Percentiles rank a stretch among this genome's conserved stretches.
Conservation (phyloP, 2,888 invertebrate species). For the Osmoderma eremita region DNA sequence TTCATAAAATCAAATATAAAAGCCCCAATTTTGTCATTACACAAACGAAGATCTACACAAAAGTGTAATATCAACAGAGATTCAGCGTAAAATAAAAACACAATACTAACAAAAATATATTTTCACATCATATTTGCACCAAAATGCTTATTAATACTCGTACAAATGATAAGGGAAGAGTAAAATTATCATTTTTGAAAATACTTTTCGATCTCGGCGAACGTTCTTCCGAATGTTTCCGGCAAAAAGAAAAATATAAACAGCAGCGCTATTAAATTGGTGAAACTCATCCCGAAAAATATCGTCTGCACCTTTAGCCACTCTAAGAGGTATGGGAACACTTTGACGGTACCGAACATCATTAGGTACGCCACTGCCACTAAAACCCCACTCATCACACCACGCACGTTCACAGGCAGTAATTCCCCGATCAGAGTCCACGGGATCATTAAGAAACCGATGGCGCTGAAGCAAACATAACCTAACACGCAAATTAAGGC, state of each 20-base stretch:
- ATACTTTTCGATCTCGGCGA: conserved; percentile 66
- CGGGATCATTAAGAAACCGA: conserved; percentile 69
- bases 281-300: conserved; percentile 64
- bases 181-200: conserved; percentile 54
- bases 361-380: conserved; percentile 67
- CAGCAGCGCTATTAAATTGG: conserved; percentile 62
- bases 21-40: too few relatives aligned
- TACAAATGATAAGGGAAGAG: neutral
- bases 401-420: conserved; percentile 66
- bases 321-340: conserved; percentile 65
- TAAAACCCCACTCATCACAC: conserved; percentile 66
- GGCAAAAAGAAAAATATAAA: conserved; percentile 67
- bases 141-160: neutral
- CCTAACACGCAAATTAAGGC: conserved; percentile 64
- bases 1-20: too few relatives aligned
- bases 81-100: neutral
- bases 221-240: conserved; percentile 69
- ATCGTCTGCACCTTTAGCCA: conserved; percentile 61
- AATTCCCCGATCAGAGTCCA: conserved; percentile 70
- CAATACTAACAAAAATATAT: neutral
- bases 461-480: conserved; percentile 67
- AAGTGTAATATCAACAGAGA: too few relatives aligned
- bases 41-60: too few relatives aligned
- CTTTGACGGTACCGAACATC: conserved; percentile 68
- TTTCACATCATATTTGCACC: neutral